Evolutionary conservation across 2,797 vertebrate genomes (phyloP), one percentile per base, ranked within the genome.

Genomic region (Tokudaia muenninki): DNA sequence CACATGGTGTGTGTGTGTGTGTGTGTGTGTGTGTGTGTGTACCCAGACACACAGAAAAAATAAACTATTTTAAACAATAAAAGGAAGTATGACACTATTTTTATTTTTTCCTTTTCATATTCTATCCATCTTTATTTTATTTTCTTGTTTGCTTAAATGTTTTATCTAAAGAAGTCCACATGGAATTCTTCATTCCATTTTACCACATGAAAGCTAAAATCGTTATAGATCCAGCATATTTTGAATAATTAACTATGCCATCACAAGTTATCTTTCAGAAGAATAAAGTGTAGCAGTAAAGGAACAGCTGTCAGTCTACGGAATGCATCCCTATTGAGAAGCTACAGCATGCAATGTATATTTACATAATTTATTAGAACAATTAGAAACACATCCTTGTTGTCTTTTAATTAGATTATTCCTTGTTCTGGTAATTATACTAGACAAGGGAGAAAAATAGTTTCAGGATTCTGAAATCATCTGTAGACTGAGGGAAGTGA

Each of bases 401-500:
- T 98, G 98, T 98, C 97, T 98, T 98, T 97, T 98, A 98, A 98
- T 98, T 98, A 98, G 97, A 98, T 98, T 98, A 98, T 98, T 97
- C 91, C 96, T 98, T 97, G 96, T 96, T 97, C 93, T 98, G 88
- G 96, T 98, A 98, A 98, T 98, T 98, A 98, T 93, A 97, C 92
- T 80, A 98, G 98, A 98, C 97, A 98, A 97, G 97, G 79, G 97
- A 98, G 95, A 98, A 97, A 96, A 98, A 98, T 97, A 98, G 97
- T 97, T 98, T 98, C 91, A 97, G 98, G 96, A 98, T 97, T 97
- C 97, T 96, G 98, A 98, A 98, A 98, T 98, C 96, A 98, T 98
- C 98, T 98, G 94, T 97, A 97, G 97, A 98, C 92, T 96, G 97
- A 97, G 97, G 97, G 92, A 95, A 98, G 74, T 96, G 75, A 97